phyloP scores from a whole-genome alignment of 2,113 vertebrate genomes.

The Isichthys henryi region DNA sequence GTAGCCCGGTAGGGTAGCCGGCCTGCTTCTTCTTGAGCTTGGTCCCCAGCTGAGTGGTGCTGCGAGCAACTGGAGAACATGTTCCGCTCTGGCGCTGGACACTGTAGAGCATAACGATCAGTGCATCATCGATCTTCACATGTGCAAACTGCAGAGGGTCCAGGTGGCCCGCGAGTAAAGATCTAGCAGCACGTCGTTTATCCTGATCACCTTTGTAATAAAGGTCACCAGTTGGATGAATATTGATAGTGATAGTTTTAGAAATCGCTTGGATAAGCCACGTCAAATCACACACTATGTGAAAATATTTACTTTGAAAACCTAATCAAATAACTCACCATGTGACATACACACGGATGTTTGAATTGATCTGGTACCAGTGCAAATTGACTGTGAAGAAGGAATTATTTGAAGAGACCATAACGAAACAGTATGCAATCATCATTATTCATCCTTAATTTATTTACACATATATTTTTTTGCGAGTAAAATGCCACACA shows the following conservation, averaged over 20 bases:
- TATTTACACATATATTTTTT: background rate
- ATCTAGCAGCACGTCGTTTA: background rate
- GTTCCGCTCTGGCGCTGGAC: background rate
- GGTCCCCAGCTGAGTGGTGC: background rate
- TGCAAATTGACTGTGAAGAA: background rate
- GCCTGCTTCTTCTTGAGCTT: background rate
- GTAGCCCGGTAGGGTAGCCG: background rate
- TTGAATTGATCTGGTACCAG: conserved; percentile 10
- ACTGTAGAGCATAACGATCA: background rate
- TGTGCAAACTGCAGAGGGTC: background rate
- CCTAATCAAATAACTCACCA: background rate
- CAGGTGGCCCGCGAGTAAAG: background rate
- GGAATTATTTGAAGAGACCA: background rate
- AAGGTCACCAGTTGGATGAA: background rate
- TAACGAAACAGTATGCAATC: background rate
- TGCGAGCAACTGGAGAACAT: background rate
- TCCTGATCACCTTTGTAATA: background rate
- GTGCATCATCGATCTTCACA: background rate
- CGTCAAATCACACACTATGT: background rate
- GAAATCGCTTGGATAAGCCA: background rate
- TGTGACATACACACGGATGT: conserved; percentile 1
- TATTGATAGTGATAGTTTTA: background rate
- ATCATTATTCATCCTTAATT: conserved; percentile 7
- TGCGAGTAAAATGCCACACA: background rate
- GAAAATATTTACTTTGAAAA: conserved; percentile 14